Evolutionary conservation across 2,888 invertebrate genomes (phyloP), one percentile per base, ranked within the genome.

Genomic region (Teinopalpus imperialis): DNA sequence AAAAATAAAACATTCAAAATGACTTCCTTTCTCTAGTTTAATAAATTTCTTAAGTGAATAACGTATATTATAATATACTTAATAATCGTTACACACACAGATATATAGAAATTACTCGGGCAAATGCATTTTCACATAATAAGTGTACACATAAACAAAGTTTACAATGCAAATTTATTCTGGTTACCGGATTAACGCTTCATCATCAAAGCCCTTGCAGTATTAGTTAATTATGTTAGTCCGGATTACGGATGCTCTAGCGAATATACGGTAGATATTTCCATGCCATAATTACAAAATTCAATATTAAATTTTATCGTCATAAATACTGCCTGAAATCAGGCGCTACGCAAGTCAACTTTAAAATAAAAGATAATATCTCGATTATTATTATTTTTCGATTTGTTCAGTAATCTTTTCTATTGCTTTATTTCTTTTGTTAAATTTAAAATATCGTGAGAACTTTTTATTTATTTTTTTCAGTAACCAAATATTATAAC

Each of bases 101-200:
- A 10, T 26, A 26, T 5, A 14, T 3, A 7, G 3, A 1, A 29
- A 2, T n/a, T 18, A 8, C 32, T 16, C 13, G 8, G 16, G n/a
- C 9, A 26, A 32, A 26, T 45, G 34, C 32, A 45, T 32, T 45
- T 45, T 44, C 30, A 45, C 13, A 45, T 45, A 37, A 13, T 31
- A 9, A 26, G 14, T 32, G 26, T 45, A 20, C 32, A 45, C 32
- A 39, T 44, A 45, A 44, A 32, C 39, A 39, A 39, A 45, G 65
- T 74, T 71, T 74, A 75, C 74, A 74, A 83, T 81, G 82, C 75
- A 82, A 83, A 85, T 85, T 78, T 82, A 85, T 82, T 82, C 81
- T 73, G 74, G 74, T 73, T 72, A 63, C 66, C 63, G 74, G 74
- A 81, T 81, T 81, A 83, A 73, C 77, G 69, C 81, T 68, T 74